phyloP scores from a whole-genome alignment of 2,888 invertebrate species.

The Cheilosia vernalis region DNA sequence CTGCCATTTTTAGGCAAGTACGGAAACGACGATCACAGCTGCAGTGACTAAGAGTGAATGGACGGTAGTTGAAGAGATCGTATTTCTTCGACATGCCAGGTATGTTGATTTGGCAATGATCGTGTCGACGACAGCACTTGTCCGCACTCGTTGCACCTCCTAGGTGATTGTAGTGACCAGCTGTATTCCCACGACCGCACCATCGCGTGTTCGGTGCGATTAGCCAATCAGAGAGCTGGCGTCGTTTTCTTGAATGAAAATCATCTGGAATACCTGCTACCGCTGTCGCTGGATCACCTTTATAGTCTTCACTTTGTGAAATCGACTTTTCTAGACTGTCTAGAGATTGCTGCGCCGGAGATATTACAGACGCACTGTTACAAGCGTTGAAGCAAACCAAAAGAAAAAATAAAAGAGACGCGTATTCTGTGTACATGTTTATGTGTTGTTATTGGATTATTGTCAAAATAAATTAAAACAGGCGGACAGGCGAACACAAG shows the following conservation, averaged over 20 bases:
- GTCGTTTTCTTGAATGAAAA: constrained; percentile 78
- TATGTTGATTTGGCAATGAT: constrained; percentile 93
- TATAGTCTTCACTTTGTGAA: constrained; percentile 13
- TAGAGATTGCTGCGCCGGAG: constrained; percentile 3
- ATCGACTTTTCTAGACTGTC: constrained; percentile 51
- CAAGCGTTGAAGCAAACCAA: constrained; percentile 24
- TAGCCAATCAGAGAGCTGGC: constrained; percentile 86
- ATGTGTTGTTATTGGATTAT: constrained; percentile 20
- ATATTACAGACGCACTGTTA: constrained; percentile 13
- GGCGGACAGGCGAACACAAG: constrained; percentile 9
- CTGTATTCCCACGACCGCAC: constrained; percentile 95
- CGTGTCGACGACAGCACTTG: constrained; percentile 94
- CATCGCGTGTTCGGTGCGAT: constrained; percentile 96
- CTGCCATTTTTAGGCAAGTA: constrained; percentile 94
- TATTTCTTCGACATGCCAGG: constrained; percentile 92
- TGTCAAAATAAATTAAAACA: constrained; percentile 21
- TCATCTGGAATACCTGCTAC: constrained; percentile 15
- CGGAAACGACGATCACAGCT: constrained; percentile 96
- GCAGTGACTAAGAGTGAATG: constrained; percentile 96
- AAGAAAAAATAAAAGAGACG: constrained; percentile 32
- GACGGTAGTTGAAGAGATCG: constrained; percentile 94
- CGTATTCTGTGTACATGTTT: constrained; percentile 6
- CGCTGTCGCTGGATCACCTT: not conserved
- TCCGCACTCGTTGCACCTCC: constrained; percentile 94
- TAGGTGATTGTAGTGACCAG: constrained; percentile 91